Conservation (phyloP, 2,797 vertebrate species). For the Scyliorhinus canicula region DNA sequence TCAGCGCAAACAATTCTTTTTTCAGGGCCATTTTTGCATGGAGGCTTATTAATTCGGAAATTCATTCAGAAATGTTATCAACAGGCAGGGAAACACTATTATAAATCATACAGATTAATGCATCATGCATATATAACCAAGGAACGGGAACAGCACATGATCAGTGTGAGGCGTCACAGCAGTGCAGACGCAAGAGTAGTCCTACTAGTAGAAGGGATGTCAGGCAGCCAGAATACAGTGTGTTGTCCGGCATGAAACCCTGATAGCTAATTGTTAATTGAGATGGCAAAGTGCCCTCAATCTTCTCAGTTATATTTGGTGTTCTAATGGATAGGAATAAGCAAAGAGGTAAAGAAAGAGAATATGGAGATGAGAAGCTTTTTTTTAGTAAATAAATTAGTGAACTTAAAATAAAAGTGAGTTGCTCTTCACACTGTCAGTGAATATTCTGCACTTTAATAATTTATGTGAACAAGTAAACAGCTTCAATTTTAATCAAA, state of each 20-base stretch:
- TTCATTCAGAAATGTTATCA: not conserved
- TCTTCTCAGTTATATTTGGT: not conserved
- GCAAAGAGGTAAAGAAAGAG: not conserved
- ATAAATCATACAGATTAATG: not conserved
- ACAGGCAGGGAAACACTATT: not conserved
- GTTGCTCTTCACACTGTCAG: too few relatives aligned
- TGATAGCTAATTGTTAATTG: not conserved
- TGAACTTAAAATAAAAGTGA: not conserved
- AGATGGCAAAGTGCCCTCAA: not conserved
- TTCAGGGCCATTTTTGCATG: not conserved
- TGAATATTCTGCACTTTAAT: not conserved
- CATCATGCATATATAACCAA: not conserved
- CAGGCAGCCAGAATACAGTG: not conserved
- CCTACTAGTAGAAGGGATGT: not conserved
- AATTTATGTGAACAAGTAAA: not conserved
- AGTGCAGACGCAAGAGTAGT: not conserved
- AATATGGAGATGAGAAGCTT: not conserved
- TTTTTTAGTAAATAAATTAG: not conserved
- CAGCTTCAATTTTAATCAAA: not conserved
- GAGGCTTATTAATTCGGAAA: not conserved
- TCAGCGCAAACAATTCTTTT: not conserved
- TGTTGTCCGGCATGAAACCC: not conserved
- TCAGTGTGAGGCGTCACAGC: not conserved
- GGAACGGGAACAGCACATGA: not conserved
- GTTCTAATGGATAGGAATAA: not conserved